phyloP scores from a whole-genome alignment of 1,140 invertebrate species.

The Pseudomyrmex dendroicus region DNA sequence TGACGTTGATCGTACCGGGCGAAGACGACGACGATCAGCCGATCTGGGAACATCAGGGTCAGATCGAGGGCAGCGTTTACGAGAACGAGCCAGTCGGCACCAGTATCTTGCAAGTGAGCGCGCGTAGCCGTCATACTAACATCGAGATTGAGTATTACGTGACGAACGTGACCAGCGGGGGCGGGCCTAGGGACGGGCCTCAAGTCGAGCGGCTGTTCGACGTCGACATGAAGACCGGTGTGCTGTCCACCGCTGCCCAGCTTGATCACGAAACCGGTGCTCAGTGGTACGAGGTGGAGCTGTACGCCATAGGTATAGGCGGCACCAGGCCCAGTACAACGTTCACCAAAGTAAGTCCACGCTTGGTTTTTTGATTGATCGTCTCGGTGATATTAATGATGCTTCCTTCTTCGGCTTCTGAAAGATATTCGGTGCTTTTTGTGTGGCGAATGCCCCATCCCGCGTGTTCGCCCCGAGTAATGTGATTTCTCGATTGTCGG shows the following conservation, averaged over 20 bases:
- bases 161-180: slow-evolving; percentile 92
- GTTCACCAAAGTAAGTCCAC: slow-evolving; percentile 91
- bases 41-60: slow-evolving; percentile 87
- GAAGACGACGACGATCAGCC: slow-evolving; percentile 85
- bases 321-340: slow-evolving; percentile 89
- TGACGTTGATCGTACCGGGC: slow-evolving; percentile 90
- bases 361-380: slow-evolving; percentile 67
- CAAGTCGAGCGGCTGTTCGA: slow-evolving; percentile 94
- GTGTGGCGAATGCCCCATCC: slow-evolving; percentile 20
- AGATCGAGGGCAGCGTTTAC: slow-evolving; percentile 90
- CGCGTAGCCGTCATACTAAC: slow-evolving; percentile 85
- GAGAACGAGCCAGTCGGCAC: slow-evolving; percentile 96
- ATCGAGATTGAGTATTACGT: slow-evolving; percentile 95
- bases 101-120: slow-evolving; percentile 92
- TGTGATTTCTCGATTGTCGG: slow-evolving; percentile 55
- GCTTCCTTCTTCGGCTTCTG: slow-evolving; percentile 48
- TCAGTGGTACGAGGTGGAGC: slow-evolving; percentile 92
- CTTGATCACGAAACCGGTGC: slow-evolving; percentile 94
- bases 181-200: slow-evolving; percentile 85
- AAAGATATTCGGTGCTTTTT: slow-evolving; percentile 69
- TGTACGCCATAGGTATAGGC: slow-evolving; percentile 91
- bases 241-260: slow-evolving; percentile 93
- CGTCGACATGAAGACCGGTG: slow-evolving; percentile 94
- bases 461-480: slow-evolving; percentile 19
- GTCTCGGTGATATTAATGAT: slow-evolving; percentile 71